Percentiles rank a stretch among this genome's conserved stretches.
Evolutionary conservation across 2,113 vertebrate species (phyloP).

Genomic region (Candoia aspera): DNA sequence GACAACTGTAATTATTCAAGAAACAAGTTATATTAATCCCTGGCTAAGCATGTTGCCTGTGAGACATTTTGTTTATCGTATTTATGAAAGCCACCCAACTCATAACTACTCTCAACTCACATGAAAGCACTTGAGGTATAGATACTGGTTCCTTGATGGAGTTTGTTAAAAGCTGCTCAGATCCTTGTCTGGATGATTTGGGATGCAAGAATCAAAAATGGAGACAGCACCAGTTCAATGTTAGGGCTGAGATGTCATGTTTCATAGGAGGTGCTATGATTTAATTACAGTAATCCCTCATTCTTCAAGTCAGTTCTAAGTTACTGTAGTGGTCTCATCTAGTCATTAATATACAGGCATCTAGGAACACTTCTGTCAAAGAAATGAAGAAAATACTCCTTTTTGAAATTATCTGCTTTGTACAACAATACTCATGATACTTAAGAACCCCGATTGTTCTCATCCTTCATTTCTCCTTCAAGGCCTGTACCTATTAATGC

Average conservation of each 20-base stretch:
- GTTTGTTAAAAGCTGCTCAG: neutral
- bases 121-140: neutral
- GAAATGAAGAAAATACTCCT: neutral
- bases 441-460: neutral
- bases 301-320: neutral
- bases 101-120: neutral
- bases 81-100: neutral
- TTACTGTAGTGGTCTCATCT: neutral
- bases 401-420: neutral
- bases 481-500: neutral
- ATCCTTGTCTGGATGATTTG: neutral
- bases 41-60: neutral
- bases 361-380: neutral
- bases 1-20: neutral
- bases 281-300: neutral
- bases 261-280: neutral
- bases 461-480: neutral
- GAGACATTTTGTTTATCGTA: neutral
- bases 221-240: neutral
- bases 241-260: neutral
- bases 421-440: neutral
- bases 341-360: neutral
- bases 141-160: neutral
- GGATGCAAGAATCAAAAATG: neutral
- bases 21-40: neutral